phyloP scores from a whole-genome alignment of 2,888 invertebrate genomes.

The Pteria penguin region DNA sequence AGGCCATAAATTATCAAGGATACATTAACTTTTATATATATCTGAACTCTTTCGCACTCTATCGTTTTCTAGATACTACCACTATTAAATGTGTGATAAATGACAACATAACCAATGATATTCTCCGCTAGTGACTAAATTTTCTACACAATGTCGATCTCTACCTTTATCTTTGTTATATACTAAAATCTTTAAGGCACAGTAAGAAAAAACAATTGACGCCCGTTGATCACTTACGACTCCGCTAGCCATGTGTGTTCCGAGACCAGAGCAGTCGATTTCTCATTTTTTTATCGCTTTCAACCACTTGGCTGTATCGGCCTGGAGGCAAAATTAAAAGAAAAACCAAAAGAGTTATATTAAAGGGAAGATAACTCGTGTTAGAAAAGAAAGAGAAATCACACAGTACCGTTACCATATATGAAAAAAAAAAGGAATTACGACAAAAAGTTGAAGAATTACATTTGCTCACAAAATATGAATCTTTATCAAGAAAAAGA shows the following conservation, averaged over 20 bases:
- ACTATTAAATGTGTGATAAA: no score
- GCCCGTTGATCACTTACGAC: neutral
- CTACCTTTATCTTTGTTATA: neutral
- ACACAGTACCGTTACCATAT: no score
- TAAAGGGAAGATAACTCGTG: neutral
- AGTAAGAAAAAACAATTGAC: neutral
- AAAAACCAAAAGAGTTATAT: no score
- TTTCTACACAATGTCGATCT: neutral
- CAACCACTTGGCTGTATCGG: neutral
- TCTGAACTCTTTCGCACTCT: neutral
- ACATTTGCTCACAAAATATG: no score
- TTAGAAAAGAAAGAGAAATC: no score
- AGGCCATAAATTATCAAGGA: no score
- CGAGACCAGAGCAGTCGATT: neutral
- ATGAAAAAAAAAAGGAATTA: no score
- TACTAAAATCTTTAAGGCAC: neutral
- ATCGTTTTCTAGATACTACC: neutral
- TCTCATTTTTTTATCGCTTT: neutral
- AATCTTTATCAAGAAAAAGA: no score
- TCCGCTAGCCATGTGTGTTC: neutral
- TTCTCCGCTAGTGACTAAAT: neutral
- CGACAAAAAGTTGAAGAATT: no score
- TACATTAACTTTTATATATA: neutral
- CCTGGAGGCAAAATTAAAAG: no score
- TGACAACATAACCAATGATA: no score